Base-by-base conservation (phyloP, 1,140 invertebrate genomes). In the Ruditapes philippinarum region DNA sequence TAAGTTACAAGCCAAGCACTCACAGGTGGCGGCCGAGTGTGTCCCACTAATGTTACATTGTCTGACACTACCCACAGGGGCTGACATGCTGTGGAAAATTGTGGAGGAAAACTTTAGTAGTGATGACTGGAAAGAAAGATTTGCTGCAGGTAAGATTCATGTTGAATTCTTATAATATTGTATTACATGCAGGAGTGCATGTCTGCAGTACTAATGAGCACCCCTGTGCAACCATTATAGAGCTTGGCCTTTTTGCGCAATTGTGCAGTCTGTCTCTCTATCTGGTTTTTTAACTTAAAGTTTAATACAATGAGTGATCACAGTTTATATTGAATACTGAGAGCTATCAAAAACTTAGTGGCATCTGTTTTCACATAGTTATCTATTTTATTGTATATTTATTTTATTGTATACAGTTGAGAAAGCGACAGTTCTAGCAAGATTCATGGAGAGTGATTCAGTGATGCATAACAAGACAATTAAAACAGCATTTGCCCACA, bases 31-130 rank as follows among this genome's bases (percentile, higher is more conserved):
- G 88, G 98, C 98, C 95, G 97, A 98, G 70, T 97, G 97, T 57
- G 98, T 99, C 19, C 98, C 98, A 0, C 96, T 99, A 51, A 96
- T 99, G 80, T 96, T 99, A 54, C 99, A 99, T 96, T 99, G 98
- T 94, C 97, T 99, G 45, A 99, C 99, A 0, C 96, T 99, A 68
- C 98, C 98, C 0, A 97, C 97, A 89, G 99, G 99, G 11, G 97
- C 98, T 0, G 98, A 99, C 94, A 98, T 99, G 22, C 98, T 99
- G 94, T 99, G 99, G 98, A 97, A 97, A 91, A 97, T 99, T 22
- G 97, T 99, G 73, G 98, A 99, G 94, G 97, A 98, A 92, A 98
- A 98, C 94, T 99, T 99, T 96, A 97, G 97, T 92, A 96, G 97
- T 19, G 93, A 95, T 65, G 98, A 99, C 95, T 99, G 99, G 98